Evolutionary conservation across 2,797 vertebrate genomes (phyloP).

Genomic region (Cyprinella venusta): DNA sequence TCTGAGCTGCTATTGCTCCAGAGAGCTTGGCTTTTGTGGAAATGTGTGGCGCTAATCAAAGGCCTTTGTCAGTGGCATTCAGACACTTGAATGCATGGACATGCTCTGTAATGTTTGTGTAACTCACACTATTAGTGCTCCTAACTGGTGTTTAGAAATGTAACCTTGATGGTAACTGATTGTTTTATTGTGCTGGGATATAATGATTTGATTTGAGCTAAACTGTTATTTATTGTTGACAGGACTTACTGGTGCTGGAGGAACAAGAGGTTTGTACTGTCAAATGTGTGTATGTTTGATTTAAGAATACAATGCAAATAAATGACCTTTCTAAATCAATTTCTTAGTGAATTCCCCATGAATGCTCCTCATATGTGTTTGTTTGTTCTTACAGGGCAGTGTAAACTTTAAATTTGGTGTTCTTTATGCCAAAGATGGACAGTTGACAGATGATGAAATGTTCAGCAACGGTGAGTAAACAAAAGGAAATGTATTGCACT

Average conservation of each 20-base stretch:
- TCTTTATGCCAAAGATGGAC: slow-evolving; percentile 96
- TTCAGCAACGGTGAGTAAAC: slow-evolving; percentile 90
- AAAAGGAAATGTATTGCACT: no score
- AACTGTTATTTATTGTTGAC: slow-evolving; percentile 58
- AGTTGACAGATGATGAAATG: slow-evolving; percentile 99
- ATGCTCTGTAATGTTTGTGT: slow-evolving; percentile 26
- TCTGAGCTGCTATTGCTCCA: slow-evolving; percentile 10
- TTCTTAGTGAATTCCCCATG: background rate
- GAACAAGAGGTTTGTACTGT: slow-evolving; percentile 89
- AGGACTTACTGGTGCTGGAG: slow-evolving; percentile 98
- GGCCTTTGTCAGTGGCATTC: slow-evolving; percentile 22
- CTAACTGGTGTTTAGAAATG: background rate
- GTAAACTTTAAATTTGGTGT: slow-evolving; percentile 99
- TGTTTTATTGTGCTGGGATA: slow-evolving; percentile 1
- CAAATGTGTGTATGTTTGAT: slow-evolving; percentile 17
- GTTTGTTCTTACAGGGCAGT: slow-evolving; percentile 82
- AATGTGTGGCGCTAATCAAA: slow-evolving; percentile 22
- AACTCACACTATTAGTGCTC: slow-evolving; percentile 19
- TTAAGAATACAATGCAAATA: background rate
- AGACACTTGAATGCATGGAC: slow-evolving; percentile 31
- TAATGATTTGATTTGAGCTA: slow-evolving; percentile 10
- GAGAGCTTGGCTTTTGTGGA: slow-evolving; percentile 30
- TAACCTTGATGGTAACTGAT: background rate
- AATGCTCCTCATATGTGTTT: slow-evolving; percentile 12
- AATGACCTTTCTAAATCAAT: background rate